Conservation (phyloP, 2,797 vertebrate species). For the Vireo griseus region DNA sequence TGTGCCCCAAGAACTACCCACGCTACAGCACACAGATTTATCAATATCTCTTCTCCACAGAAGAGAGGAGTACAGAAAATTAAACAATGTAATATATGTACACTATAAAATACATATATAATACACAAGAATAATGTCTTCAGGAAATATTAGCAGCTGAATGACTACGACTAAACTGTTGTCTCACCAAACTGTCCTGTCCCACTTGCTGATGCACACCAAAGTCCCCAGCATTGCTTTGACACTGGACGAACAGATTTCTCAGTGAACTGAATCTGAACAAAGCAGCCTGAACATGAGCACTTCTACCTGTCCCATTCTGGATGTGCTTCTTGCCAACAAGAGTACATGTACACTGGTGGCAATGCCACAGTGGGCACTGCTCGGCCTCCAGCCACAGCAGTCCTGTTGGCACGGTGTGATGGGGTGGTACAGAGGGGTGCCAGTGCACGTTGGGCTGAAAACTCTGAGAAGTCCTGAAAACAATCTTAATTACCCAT, state of each 20-base stretch:
- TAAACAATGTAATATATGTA: background rate
- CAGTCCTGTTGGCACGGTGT: fast-evolving
- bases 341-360: fast-evolving
- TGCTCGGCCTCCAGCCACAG: fast-evolving
- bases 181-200: background rate
- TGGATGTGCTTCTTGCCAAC: fast-evolving
- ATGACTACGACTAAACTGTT: background rate
- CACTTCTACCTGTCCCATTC: no score
- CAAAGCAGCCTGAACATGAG: background rate
- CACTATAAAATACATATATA: background rate
- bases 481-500: background rate
- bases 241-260: background rate
- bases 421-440: fast-evolving
- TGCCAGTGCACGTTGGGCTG: fast-evolving
- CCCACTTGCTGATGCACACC: fast-evolving
- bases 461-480: background rate
- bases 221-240: fast-evolving
- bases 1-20: background rate
- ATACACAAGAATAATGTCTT: background rate
- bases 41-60: background rate
- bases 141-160: background rate
- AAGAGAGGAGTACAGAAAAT: background rate
- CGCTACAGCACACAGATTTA: background rate
- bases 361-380: background rate
- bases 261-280: background rate